These are phyloP conservation scores for Halictus rubicundus DNA, from an alignment of 1,140 invertebrate genomes.

Conservation along the genomic window DNA sequence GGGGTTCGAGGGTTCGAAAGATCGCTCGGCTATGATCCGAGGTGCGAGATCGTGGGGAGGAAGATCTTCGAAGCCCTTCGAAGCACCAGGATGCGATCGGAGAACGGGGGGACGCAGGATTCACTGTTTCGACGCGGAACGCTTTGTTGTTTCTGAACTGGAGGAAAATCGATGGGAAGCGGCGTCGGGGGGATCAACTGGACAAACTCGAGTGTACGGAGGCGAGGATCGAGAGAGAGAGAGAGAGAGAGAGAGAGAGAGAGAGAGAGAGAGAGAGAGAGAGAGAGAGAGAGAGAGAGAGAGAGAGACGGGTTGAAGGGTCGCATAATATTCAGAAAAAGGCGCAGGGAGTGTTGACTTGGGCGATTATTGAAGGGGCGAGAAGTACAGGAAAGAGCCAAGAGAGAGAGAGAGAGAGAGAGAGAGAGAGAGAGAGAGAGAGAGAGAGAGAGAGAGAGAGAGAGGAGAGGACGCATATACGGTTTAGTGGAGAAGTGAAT, in stretches of 20 bases:
- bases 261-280: constrained; percentile 9
- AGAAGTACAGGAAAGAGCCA: background rate
- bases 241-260: too few relatives aligned
- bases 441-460: constrained; percentile 31
- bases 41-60: background rate
- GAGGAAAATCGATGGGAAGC: background rate
- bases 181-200: background rate
- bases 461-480: constrained; percentile 19
- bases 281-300: constrained; percentile 31
- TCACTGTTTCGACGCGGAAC: too few relatives aligned
- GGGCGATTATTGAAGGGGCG: too few relatives aligned
- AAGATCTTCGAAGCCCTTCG: too few relatives aligned
- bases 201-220: background rate
- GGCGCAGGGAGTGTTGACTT: too few relatives aligned
- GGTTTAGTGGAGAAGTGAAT: constrained; percentile 26
- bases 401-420: constrained; percentile 32
- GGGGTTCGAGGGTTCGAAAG: too few relatives aligned
- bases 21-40: background rate
- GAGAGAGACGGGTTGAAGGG: background rate
- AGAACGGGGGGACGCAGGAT: too few relatives aligned
- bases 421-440: constrained; percentile 34
- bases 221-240: constrained; percentile 5
- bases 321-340: background rate
- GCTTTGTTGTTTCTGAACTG: background rate
- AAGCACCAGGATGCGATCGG: constrained; percentile 28